Percentiles rank a stretch among this genome's conserved stretches.
Conservation (phyloP, 2,113 vertebrate species). For the Apodemus sylvaticus region DNA sequence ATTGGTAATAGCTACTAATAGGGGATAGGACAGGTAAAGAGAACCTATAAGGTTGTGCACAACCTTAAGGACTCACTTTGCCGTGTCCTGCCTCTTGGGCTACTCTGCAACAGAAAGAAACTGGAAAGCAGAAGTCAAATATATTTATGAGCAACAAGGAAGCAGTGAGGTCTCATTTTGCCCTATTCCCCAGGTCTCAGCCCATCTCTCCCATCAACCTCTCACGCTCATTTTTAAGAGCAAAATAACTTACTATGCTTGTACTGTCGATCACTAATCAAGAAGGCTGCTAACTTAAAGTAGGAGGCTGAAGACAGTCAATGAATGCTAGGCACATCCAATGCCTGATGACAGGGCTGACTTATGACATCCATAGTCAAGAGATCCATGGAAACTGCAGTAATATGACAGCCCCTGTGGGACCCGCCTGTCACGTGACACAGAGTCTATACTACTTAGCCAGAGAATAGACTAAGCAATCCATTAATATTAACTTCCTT, state of each 20-base stretch:
- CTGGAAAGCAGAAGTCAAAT: constrained; percentile 65
- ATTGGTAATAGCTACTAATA: background rate
- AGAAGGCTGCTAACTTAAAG: background rate
- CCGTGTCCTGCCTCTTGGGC: background rate
- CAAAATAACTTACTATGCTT: background rate
- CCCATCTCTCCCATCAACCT: background rate
- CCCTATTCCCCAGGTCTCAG: background rate
- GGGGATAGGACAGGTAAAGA: background rate
- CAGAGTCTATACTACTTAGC: background rate
- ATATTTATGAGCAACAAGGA: background rate
- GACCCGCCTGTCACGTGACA: background rate
- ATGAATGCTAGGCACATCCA: background rate
- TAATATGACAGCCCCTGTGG: background rate
- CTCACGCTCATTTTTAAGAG: background rate
- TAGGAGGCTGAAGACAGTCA: background rate
- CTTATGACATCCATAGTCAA: background rate
- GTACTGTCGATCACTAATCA: background rate
- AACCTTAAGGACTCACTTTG: background rate
- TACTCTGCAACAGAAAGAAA: constrained; percentile 8
- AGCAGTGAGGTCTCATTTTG: background rate
- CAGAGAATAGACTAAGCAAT: background rate
- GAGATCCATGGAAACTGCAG: background rate
- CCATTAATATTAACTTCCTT: background rate
- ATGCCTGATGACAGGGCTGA: background rate
- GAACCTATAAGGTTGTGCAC: background rate